These are phyloP conservation scores for Dinocampus coccinellae DNA, from an alignment of 2,888 invertebrate genomes.

Conservation along the genomic window DNA sequence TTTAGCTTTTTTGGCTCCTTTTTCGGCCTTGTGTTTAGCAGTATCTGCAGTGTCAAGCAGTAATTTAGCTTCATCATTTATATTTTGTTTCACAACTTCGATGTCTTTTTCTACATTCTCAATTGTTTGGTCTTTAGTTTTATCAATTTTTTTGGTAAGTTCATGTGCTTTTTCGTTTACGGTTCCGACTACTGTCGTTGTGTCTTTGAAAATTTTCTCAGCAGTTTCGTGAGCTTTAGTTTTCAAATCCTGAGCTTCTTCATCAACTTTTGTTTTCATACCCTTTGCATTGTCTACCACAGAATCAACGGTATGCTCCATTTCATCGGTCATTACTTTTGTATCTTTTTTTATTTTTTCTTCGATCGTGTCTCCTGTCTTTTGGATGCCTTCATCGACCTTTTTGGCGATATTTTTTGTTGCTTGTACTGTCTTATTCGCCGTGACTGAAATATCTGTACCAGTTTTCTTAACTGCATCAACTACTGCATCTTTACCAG, in stretches of 20 bases:
- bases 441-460: slow-evolving; percentile 67
- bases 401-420: slow-evolving; percentile 24
- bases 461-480: slow-evolving; percentile 66
- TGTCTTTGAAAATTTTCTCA: background rate
- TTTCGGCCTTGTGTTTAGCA: slow-evolving; percentile 41
- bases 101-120: slow-evolving; percentile 37
- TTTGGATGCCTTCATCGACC: slow-evolving; percentile 21
- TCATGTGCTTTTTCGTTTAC: slow-evolving; percentile 1
- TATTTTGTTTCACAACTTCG: slow-evolving; percentile 40
- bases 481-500: slow-evolving; percentile 28
- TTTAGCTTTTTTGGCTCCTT: slow-evolving; percentile 43
- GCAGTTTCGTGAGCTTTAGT: slow-evolving; percentile 21
- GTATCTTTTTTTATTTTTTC: slow-evolving; percentile 46
- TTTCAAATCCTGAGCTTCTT: slow-evolving; percentile 67
- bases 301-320: slow-evolving; percentile 22
- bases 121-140: slow-evolving; percentile 32
- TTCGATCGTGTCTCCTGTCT: slow-evolving; percentile 34
- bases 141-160: slow-evolving; percentile 15
- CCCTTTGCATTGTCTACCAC: background rate
- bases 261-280: slow-evolving; percentile 56
- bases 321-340: slow-evolving; percentile 38
- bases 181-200: background rate
- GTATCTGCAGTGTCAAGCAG: slow-evolving; percentile 41
- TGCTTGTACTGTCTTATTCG: slow-evolving; percentile 31
- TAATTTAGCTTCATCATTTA: slow-evolving; percentile 39